Conservation (phyloP, 2,113 vertebrate species). For the Myiagra hebetior region DNA sequence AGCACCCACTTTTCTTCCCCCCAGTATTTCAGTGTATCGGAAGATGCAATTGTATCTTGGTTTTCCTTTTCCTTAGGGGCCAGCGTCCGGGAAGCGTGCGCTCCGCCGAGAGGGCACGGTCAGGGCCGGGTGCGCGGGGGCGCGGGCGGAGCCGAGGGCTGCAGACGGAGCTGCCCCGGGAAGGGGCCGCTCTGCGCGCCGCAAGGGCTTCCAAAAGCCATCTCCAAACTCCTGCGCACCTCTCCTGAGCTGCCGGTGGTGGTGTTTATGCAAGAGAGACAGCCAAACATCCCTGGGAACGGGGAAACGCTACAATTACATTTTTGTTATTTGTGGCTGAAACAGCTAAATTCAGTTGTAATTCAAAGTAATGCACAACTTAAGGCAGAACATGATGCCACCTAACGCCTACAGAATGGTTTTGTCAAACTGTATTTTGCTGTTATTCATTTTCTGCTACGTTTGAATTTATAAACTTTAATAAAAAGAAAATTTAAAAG, state of each 20-base stretch:
- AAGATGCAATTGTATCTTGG: background rate
- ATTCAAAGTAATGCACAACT: background rate
- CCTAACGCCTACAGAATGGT: background rate
- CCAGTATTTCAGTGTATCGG: background rate
- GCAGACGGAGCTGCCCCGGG: accelerated
- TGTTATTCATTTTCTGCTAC: background rate
- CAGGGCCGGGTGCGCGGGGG: accelerated
- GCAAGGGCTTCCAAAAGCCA: background rate
- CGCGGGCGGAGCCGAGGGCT: accelerated
- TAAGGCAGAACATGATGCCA: background rate
- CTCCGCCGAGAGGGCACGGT: accelerated
- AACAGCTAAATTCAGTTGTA: background rate
- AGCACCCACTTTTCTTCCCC: background rate
- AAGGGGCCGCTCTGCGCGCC: accelerated
- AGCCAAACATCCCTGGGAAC: background rate
- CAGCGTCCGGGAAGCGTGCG: accelerated
- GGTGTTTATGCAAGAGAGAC: background rate
- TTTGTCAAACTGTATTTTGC: background rate
- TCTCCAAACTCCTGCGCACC: background rate
- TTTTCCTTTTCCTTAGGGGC: background rate
- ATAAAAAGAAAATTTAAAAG: background rate
- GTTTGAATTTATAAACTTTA: background rate
- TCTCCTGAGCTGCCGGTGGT: background rate
- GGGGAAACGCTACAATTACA: background rate
- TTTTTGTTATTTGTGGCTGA: background rate